These are phyloP conservation scores for Furcula furcula DNA, from an alignment of 2,888 invertebrate genomes.

Conservation along the genomic window DNA sequence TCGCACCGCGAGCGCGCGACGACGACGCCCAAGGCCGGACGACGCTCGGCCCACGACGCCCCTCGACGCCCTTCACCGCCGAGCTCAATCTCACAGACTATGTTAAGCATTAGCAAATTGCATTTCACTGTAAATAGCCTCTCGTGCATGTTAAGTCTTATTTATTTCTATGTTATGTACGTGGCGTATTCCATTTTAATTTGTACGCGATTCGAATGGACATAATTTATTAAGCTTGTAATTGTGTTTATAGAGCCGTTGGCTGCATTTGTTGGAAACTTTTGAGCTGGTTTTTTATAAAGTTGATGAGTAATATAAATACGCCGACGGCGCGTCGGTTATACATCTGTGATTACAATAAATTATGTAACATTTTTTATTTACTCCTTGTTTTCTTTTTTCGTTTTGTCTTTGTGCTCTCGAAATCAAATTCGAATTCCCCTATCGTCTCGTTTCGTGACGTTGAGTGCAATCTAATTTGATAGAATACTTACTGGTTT, in stretches of 20 bases:
- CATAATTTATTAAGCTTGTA: conserved; percentile 39
- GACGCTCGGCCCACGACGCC: no score
- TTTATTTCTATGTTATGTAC: conserved; percentile 37
- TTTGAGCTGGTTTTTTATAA: conserved; percentile 31
- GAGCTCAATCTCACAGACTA: conserved; percentile 12
- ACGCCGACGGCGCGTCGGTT: conserved; percentile 33
- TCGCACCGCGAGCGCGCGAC: conserved; percentile 29
- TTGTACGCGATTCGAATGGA: conserved; percentile 15
- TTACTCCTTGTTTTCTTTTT: conserved; percentile 43
- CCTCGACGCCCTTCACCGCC: conserved; percentile 13
- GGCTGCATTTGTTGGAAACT: conserved; percentile 40
- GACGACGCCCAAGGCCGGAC: no score
- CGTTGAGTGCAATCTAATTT: conserved; percentile 7
- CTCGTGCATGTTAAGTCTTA: conserved; percentile 59
- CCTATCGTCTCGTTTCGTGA: neutral
- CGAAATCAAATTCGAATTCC: conserved; percentile 10
- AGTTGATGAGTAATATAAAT: conserved; percentile 27
- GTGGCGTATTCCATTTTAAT: conserved; percentile 37
- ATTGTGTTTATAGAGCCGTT: conserved; percentile 32
- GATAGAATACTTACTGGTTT: conserved; percentile 7
- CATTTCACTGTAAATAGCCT: conserved; percentile 72
- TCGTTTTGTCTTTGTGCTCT: conserved; percentile 19
- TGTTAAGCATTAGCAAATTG: conserved; percentile 53
- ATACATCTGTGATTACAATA: conserved; percentile 73
- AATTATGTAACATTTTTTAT: conserved; percentile 61